Percentiles rank a stretch among this genome's conserved stretches.
Evolutionary conservation across 2,113 vertebrate genomes (phyloP).

Genomic region (Tautogolabrus adspersus): DNA sequence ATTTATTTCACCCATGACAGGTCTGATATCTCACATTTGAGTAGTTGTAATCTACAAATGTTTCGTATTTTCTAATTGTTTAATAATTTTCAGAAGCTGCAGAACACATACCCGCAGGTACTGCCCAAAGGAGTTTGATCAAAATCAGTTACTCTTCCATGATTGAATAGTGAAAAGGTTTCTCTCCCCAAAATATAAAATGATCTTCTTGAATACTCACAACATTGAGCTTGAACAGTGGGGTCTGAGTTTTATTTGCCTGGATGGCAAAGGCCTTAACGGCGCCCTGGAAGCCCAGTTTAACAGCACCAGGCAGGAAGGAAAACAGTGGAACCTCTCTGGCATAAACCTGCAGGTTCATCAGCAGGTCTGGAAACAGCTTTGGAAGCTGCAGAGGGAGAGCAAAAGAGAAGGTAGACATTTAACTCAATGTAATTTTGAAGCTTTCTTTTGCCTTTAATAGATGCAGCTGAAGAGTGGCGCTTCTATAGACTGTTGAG

Average conservation of each 20-base stretch:
- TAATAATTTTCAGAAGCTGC: too few relatives aligned
- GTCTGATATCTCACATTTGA: neutral
- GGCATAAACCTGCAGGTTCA: slow-evolving; percentile 74
- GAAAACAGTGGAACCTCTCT: slow-evolving; percentile 66
- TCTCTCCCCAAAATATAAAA: too few relatives aligned
- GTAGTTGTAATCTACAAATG: neutral
- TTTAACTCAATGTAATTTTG: too few relatives aligned
- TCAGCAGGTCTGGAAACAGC: slow-evolving; percentile 74
- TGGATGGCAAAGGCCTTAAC: slow-evolving; percentile 71
- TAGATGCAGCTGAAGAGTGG: too few relatives aligned
- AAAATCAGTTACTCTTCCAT: neutral
- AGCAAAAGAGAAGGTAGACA: neutral
- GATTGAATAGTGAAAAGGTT: too few relatives aligned
- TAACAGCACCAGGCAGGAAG: slow-evolving; percentile 59
- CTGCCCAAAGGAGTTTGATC: neutral
- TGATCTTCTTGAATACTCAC: slow-evolving; percentile 53
- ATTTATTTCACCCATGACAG: neutral
- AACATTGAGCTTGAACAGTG: slow-evolving; percentile 63
- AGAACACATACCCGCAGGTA: neutral
- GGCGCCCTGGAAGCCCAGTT: neutral
- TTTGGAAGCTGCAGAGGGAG: slow-evolving; percentile 72
- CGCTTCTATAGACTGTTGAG: too few relatives aligned
- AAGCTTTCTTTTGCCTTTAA: too few relatives aligned
- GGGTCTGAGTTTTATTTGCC: slow-evolving; percentile 42
- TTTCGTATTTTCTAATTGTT: too few relatives aligned